Conservation (phyloP, 2,888 invertebrate species). For the Mesoligia furuncula region DNA sequence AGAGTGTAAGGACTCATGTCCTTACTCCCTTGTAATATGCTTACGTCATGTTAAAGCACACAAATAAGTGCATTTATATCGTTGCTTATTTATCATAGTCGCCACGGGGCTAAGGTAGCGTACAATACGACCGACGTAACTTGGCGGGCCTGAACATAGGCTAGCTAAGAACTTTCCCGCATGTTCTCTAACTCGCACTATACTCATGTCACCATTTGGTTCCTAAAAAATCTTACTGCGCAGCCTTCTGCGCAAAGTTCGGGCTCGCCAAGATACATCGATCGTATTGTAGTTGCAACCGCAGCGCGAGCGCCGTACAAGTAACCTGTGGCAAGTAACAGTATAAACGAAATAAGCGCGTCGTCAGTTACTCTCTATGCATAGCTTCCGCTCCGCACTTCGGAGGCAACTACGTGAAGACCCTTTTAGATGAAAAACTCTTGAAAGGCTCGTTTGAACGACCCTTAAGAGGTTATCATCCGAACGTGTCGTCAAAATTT, state of each 20-base stretch:
- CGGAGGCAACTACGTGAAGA: background rate
- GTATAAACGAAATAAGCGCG: background rate
- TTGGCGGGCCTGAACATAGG: too few species aligned
- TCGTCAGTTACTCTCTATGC: background rate
- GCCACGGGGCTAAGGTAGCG: background rate
- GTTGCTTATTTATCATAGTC: slow-evolving; percentile 5
- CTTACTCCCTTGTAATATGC: background rate
- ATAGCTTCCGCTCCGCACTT: background rate
- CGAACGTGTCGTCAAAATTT: background rate
- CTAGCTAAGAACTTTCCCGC: too few species aligned
- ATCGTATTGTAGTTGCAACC: too few species aligned
- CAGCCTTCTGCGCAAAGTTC: too few species aligned
- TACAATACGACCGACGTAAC: too few species aligned
- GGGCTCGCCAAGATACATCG: too few species aligned
- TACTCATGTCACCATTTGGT: too few species aligned
- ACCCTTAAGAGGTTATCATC: background rate
- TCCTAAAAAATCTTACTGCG: too few species aligned
- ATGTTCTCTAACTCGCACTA: too few species aligned
- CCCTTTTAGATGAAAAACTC: background rate
- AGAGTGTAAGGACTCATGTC: too few species aligned
- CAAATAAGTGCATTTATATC: background rate
- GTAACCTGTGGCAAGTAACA: background rate
- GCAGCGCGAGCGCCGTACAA: background rate
- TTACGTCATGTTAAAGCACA: background rate
- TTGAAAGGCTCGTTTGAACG: background rate